A percentile compares a stretch with the other conserved stretches of the same genome.
phyloP scores from a whole-genome alignment of 2,888 invertebrate genomes.

The Noctua fimbriata region DNA sequence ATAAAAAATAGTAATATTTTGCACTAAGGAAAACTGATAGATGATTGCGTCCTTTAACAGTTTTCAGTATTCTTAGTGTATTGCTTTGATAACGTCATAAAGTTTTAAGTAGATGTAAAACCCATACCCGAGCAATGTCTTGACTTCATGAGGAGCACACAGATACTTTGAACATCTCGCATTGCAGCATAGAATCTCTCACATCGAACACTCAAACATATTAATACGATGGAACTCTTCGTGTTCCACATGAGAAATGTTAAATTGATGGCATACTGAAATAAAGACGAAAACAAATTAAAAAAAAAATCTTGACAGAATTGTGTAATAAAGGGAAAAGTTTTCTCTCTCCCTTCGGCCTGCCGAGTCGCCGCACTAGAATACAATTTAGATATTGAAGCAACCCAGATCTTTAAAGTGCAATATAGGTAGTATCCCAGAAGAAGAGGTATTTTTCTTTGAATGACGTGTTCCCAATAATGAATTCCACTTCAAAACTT shows the following conservation, averaged over 20 bases:
- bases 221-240: constrained; percentile 11
- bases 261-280: no score
- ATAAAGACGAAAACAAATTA: no score
- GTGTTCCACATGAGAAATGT: neutral
- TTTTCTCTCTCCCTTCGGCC: no score
- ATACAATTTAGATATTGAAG: no score
- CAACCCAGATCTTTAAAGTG: no score
- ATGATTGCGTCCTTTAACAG: neutral
- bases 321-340: no score
- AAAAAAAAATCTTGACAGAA: no score
- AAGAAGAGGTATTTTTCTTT: no score
- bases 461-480: no score
- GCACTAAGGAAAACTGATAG: neutral
- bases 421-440: no score
- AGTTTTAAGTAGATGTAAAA: neutral
- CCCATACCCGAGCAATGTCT: constrained; percentile 8
- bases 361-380: no score
- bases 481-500: no score
- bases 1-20: neutral
- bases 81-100: neutral
- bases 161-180: constrained; percentile 23
- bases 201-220: constrained; percentile 14
- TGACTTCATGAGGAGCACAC: neutral
- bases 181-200: constrained; percentile 32
- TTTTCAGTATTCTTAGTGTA: neutral